A percentile compares a stretch with the other conserved stretches of the same genome.
phyloP scores from a whole-genome alignment of 1,140 invertebrate genomes.

The Halyomorpha halys region DNA sequence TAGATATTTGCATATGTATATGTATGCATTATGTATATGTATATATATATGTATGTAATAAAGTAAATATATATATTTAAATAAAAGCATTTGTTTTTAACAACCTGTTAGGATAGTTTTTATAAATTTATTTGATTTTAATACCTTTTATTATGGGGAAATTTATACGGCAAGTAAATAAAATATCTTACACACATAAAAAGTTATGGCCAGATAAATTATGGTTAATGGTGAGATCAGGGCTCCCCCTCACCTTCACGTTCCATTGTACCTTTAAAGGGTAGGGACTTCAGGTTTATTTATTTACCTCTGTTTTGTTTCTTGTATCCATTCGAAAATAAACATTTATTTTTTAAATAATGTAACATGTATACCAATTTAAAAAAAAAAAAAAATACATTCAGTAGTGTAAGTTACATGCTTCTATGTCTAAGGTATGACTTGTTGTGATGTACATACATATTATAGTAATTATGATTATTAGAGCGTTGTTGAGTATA shows the following conservation, averaged over 20 bases:
- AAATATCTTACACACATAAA: neutral
- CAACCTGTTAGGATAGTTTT: neutral
- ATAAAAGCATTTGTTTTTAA: too few species aligned
- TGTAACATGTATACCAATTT: constrained; percentile 24
- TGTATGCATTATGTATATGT: neutral
- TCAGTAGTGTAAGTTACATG: constrained; percentile 24
- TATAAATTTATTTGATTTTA: neutral
- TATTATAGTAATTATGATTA: constrained; percentile 27
- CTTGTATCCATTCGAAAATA: constrained; percentile 1
- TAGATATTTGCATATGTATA: neutral
- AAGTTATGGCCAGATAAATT: constrained; percentile 2
- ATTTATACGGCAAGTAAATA: neutral
- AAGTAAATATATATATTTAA: too few species aligned
- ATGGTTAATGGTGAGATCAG: constrained; percentile 1
- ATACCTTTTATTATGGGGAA: constrained; percentile 7
- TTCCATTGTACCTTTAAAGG: neutral
- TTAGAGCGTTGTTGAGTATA: constrained; percentile 23
- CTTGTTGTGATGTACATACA: constrained; percentile 29
- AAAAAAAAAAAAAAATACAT: constrained; percentile 4
- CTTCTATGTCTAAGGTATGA: constrained; percentile 28
- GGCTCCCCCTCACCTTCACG: constrained; percentile 1
- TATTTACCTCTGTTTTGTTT: constrained; percentile 4
- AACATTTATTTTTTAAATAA: constrained; percentile 18
- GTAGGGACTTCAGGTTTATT: neutral
- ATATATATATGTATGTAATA: neutral